phyloP scores from a whole-genome alignment of 2,113 vertebrate genomes.

The Rattus norvegicus region GRCr8 NC_086019.1:140295501-140296000 shows the following conservation, averaged over 20 bases:
- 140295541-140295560: background rate
- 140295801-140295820: conserved; percentile 5
- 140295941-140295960: background rate
- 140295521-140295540: background rate
- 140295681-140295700: background rate
- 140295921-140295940: background rate
- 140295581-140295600: background rate
- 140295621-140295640: background rate
- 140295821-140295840: background rate
- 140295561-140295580: background rate
- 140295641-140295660: background rate
- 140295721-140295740: background rate
- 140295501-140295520: background rate
- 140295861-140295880: background rate
- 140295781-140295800: background rate
- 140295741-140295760: background rate
- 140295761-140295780: background rate
- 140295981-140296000: background rate
- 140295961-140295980: background rate
- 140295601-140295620: background rate
- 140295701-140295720: background rate
- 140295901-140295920: conserved; percentile 1
- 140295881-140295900: background rate
- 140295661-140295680: background rate
- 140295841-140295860: background rate